Percentiles rank a stretch among this genome's conserved stretches.
Conservation (phyloP, 2,113 vertebrate genomes). For the Hypocryptadius cinnamomeus region DNA sequence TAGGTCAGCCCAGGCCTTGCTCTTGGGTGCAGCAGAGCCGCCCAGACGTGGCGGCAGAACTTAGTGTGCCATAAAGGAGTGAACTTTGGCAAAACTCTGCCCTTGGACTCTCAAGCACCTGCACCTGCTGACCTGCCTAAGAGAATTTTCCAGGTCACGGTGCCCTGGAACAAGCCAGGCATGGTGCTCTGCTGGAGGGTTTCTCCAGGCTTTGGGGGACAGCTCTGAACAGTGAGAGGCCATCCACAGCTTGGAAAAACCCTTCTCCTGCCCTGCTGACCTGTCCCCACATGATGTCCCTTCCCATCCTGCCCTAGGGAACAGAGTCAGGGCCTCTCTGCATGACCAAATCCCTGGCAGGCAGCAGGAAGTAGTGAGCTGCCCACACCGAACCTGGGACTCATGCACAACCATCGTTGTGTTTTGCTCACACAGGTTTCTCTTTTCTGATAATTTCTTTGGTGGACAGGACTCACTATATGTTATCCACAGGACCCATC, state of each 20-base stretch:
- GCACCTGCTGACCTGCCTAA: background rate
- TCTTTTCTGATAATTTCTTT: background rate
- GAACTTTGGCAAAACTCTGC: slow-evolving; percentile 1
- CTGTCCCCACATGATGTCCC: fast-evolving
- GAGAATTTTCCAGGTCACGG: background rate
- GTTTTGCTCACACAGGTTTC: background rate
- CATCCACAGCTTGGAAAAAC: background rate
- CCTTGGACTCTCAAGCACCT: background rate
- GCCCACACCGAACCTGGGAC: fast-evolving
- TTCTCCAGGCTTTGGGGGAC: background rate
- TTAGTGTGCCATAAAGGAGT: background rate
- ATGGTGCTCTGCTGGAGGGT: fast-evolving
- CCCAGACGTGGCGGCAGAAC: fast-evolving
- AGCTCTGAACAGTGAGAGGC: fast-evolving
- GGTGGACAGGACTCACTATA: background rate
- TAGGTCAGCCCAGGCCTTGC: background rate
- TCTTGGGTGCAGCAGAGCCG: fast-evolving
- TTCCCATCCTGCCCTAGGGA: background rate
- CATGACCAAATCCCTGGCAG: fast-evolving
- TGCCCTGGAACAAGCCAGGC: background rate
- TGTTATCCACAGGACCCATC: fast-evolving
- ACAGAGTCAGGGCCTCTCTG: background rate
- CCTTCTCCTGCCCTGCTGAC: background rate
- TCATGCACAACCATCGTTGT: background rate
- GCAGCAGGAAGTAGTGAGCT: background rate